These are phyloP conservation scores for Busseola fusca DNA, from an alignment of 2,888 invertebrate species.

Conservation along the genomic window DNA sequence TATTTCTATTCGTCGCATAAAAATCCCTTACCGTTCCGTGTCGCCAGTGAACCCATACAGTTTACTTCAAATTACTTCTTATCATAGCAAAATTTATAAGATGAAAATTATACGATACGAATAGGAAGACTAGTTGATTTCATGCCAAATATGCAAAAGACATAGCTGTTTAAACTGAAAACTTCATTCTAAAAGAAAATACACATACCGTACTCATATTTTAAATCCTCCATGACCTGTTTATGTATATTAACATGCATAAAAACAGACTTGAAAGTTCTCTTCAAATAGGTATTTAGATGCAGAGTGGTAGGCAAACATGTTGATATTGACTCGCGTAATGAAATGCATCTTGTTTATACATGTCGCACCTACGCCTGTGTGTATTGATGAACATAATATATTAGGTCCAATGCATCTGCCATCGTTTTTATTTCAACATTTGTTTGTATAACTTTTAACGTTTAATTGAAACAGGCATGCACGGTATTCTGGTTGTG, in stretches of 20 bases:
- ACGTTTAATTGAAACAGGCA: constrained; percentile 61
- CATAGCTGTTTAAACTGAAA: constrained; percentile 14
- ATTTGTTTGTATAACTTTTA: constrained; percentile 45
- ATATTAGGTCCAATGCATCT: constrained; percentile 31
- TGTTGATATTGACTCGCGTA: constrained; percentile 39
- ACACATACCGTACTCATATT: constrained; percentile 14
- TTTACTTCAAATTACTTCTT: not conserved
- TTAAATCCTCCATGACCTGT: constrained; percentile 31
- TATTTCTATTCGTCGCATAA: not conserved
- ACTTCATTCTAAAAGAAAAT: constrained; percentile 17
- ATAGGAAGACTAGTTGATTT: constrained; percentile 7
- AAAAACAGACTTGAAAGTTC: constrained; percentile 21
- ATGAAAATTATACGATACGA: constrained; percentile 9
- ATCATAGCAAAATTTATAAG: constrained; percentile 24
- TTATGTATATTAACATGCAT: constrained; percentile 37
- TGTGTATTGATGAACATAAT: constrained; percentile 28
- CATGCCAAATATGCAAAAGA: constrained; percentile 40
- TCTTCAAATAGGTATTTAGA: constrained; percentile 26
- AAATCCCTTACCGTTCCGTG: not conserved
- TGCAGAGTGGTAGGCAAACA: constrained; percentile 19
- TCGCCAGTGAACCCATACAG: not conserved
- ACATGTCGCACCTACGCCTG: not conserved
- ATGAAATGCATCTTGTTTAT: constrained; percentile 34
- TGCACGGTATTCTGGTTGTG: constrained; percentile 32
- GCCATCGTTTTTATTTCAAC: constrained; percentile 47